A percentile compares a stretch with the other conserved stretches of the same genome.
phyloP scores from a whole-genome alignment of 2,113 vertebrate species.

The Oncorhynchus masou region DNA sequence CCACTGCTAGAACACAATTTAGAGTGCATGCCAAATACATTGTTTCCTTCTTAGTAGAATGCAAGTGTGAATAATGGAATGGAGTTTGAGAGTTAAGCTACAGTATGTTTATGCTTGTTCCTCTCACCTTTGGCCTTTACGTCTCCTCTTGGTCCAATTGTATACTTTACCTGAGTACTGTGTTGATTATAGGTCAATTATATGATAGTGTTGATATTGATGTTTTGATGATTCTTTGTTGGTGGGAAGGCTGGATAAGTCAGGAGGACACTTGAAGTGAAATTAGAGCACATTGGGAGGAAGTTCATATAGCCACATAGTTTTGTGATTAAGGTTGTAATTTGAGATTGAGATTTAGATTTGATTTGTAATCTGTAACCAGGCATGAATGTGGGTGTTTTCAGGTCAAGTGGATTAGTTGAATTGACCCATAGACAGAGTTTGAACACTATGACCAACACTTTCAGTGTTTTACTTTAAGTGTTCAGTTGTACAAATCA shows the following conservation, averaged over 20 bases:
- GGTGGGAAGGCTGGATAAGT: not conserved
- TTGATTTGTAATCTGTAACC: conserved; percentile 41
- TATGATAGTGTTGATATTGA: too few relatives aligned
- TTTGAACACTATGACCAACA: too few relatives aligned
- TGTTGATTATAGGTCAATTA: not conserved
- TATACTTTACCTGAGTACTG: conserved; percentile 20
- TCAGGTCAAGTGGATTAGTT: conserved; percentile 55
- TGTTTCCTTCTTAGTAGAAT: too few relatives aligned
- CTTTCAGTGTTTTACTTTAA: too few relatives aligned
- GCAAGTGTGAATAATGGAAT: not conserved
- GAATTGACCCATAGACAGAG: conserved; percentile 48
- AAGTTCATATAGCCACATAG: not conserved
- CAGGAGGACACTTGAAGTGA: not conserved
- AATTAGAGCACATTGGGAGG: not conserved
- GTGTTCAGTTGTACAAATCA: too few relatives aligned
- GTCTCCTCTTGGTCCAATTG: conserved; percentile 35
- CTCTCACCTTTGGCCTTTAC: not conserved
- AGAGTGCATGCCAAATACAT: too few relatives aligned
- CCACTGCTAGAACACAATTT: too few relatives aligned
- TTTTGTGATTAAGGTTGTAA: too few relatives aligned
- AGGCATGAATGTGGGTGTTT: conserved; percentile 23
- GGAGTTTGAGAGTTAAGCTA: not conserved
- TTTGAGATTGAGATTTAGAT: conserved; percentile 20
- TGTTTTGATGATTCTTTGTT: too few relatives aligned
- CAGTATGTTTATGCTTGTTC: not conserved